Evolutionary conservation across 2,113 vertebrate genomes (phyloP).

Genomic region (Silurus asotus): DNA sequence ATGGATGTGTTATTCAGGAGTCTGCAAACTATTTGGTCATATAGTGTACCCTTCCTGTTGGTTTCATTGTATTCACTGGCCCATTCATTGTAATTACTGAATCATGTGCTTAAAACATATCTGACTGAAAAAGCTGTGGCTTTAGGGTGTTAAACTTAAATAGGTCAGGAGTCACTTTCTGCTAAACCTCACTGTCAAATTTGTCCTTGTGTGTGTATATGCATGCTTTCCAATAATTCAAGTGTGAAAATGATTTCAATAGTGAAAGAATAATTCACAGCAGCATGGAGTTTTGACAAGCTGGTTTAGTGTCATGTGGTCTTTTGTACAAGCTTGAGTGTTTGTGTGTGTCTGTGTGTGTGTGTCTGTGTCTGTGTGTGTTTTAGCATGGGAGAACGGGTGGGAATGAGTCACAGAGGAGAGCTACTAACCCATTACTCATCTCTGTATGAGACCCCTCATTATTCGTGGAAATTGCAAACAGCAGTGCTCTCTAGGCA

Average conservation of each 20-base stretch:
- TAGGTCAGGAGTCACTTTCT: neutral
- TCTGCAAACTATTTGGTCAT: neutral
- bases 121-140: neutral
- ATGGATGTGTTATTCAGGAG: neutral
- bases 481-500: conserved; percentile 44
- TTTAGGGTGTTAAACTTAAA: neutral
- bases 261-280: conserved; percentile 13
- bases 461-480: conserved; percentile 48
- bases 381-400: conserved; percentile 25
- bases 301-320: conserved; percentile 4
- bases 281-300: conserved; percentile 11
- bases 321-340: neutral
- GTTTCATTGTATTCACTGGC: neutral
- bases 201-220: neutral
- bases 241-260: neutral
- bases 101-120: neutral
- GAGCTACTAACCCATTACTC: conserved; percentile 41
- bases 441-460: conserved; percentile 42
- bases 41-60: neutral
- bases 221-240: neutral
- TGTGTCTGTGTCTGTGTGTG: neutral
- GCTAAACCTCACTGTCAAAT: neutral
- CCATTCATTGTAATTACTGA: neutral
- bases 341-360: conserved; percentile 32
- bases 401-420: conserved; percentile 40